Base-by-base conservation (phyloP, 1,140 invertebrate species). In the Archivesica marissinica region DNA sequence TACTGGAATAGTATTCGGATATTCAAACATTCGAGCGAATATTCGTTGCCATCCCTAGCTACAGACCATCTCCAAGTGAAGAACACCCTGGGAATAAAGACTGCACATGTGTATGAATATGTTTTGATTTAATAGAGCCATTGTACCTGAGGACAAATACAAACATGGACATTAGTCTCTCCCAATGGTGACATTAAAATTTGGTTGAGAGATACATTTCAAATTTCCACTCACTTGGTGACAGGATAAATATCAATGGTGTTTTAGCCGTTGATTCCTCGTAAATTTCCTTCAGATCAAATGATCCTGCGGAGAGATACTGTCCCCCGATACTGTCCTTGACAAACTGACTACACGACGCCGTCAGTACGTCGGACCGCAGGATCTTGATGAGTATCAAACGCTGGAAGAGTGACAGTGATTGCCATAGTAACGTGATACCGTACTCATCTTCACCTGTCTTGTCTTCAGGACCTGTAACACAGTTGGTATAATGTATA, bases 211-310 rank as follows among this genome's bases (percentile, higher is more conserved):
- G 41, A 44, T 9, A 9, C 7, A 44, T 44, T 44, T 44, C 7
- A 44, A 44, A 30, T n/a, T n/a, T n/a, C n/a, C 15, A 81, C 86
- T 80, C 68, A 93, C 93, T 92, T 87, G 93, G 90, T 35, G 92
- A 92, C 23, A 93, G 76, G 11, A 93, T 91, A 74, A 93, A 93
- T 28, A 93, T 92, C 2, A 93, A 75, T 23, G 93, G 93, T 13
- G 91, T 91, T 59, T 91, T 90, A 2, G 92, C 90, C 0, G 88
- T 87, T 0, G 92, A 93, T 44, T 93, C 93, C 41, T 91, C 85
- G 78, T 91, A 93, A 33, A 93, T 89, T 79, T 94, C 92, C 61
- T 91, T 91, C n/a, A 93, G 88, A 78, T 93, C 91, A 91, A 92
- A 93, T 13, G 88, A 72, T 2, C 91, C 90, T 9, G 91, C 89